Base-by-base conservation (phyloP, 1,140 invertebrate species). In the Zaprionus capensis region DNA sequence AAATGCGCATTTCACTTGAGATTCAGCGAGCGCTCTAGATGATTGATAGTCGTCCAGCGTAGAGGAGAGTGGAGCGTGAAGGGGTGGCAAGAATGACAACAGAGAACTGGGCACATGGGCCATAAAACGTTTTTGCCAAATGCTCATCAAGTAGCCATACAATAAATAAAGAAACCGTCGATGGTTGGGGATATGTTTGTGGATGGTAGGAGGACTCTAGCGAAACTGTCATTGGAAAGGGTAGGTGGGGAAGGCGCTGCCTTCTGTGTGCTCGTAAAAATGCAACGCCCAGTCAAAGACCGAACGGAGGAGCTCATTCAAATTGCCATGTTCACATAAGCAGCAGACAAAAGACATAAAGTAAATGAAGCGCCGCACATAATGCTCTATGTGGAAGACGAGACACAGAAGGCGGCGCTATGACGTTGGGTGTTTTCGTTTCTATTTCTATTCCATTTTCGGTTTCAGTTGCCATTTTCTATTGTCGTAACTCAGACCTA, bases 331-430 rank as follows among this genome's bases (percentile, higher is more conserved):
- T 66, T 49, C 70, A 58, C 66, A 83, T 81, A 72, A 84, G 66
- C 65, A 81, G 78, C 83, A 87, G 83, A 87, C 83, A 87, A 87
- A 88, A 81, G 81, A 78, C 78, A 87, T 87, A 84, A 87, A 87
- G 78, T 88, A 87, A 87, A 87, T 87, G 84, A 87, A 87, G 77
- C 81, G 83, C 84, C 84, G 61, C 84, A 80, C 73, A 72, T 83
- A 78, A 81, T 72, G 71, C 68, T 66, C 38, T 17, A 17, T 46
- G 2, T 46, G 41, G 41, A 46, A 55, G 36, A 58, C 58, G 36
- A 56, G 56, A 68, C 5, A 26, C 26, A 41, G 2, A 58, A 51
- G n/a, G 49, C 24, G 57, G 57, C 67, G 59, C 66, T 76, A 58
- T 68, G 59, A 28, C 55, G 15, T 38, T 12, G 34, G 31, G 53